phyloP scores from a whole-genome alignment of 2,888 invertebrate genomes.

The Maniola hyperantus region DNA sequence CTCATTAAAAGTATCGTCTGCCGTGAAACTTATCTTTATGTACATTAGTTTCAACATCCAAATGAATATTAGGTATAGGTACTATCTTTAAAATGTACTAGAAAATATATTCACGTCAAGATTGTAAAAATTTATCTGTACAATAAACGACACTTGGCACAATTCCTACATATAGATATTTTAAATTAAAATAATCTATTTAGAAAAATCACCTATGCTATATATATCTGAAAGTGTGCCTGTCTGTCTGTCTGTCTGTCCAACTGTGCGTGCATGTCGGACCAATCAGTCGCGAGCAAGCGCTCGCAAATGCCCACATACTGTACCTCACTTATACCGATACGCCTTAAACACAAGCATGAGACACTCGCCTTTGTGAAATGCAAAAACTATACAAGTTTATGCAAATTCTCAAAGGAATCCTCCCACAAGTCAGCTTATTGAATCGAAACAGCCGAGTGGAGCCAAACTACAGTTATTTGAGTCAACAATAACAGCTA shows the following conservation, averaged over 20 bases:
- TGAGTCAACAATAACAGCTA: constrained; percentile 56
- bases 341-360: too few species aligned
- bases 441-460: constrained; percentile 30
- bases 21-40: constrained; percentile 35
- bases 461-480: constrained; percentile 50
- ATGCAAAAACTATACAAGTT: too few species aligned
- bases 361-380: too few species aligned
- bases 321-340: too few species aligned
- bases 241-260: too few species aligned
- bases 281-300: too few species aligned
- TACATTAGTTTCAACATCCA: constrained; percentile 26
- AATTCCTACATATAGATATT: background rate
- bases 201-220: too few species aligned
- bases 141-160: constrained; percentile 3
- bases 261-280: too few species aligned
- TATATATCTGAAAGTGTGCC: too few species aligned
- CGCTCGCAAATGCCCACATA: too few species aligned
- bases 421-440: constrained; percentile 12
- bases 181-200: background rate
- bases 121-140: constrained; percentile 9
- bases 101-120: constrained; percentile 3
- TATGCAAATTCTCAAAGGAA: constrained; percentile 5
- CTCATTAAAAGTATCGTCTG: constrained; percentile 27
- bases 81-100: constrained; percentile 21
- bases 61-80: constrained; percentile 31